Conservation (phyloP, 2,113 vertebrate species). For the Misgurnus anguillicaudatus region DNA sequence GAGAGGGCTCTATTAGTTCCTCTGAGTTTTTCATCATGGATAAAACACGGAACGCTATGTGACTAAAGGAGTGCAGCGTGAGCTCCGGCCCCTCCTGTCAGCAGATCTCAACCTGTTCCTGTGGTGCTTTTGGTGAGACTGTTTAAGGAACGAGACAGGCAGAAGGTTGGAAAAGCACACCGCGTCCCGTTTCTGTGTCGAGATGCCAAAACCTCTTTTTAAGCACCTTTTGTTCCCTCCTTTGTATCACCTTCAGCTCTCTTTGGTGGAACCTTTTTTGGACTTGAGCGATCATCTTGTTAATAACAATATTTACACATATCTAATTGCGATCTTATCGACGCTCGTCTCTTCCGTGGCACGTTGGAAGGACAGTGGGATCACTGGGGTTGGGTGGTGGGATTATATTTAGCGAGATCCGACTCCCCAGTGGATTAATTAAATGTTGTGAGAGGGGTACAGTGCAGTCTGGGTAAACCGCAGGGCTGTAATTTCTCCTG, state of each 20-base stretch:
- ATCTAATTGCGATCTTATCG: conserved; percentile 43
- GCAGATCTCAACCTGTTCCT: neutral
- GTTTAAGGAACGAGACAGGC: conserved; percentile 15
- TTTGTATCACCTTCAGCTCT: conserved; percentile 25
- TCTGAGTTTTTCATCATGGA: conserved; percentile 11
- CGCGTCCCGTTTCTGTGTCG: neutral
- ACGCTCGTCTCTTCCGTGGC: conserved; percentile 14
- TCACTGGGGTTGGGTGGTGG: conserved; percentile 45
- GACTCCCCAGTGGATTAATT: conserved; percentile 63
- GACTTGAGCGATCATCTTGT: conserved; percentile 19
- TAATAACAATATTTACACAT: conserved; percentile 49
- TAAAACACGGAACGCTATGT: conserved; percentile 14
- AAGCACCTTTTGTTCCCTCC: conserved; percentile 6
- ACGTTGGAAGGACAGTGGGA: conserved; percentile 39
- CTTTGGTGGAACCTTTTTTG: neutral
- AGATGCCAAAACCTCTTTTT: neutral
- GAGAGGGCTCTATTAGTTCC: conserved; percentile 32
- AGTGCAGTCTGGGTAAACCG: conserved; percentile 48
- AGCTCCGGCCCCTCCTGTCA: neutral
- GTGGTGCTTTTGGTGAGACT: neutral
- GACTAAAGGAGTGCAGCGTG: conserved; percentile 8
- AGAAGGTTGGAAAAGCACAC: neutral
- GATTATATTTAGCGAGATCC: conserved; percentile 55
- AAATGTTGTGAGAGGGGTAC: conserved; percentile 56
- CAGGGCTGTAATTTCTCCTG: conserved; percentile 60